Evolutionary conservation across 1,140 invertebrate genomes (phyloP), one percentile per base, ranked within the genome.

Genomic region (Heliconius congener): DNA sequence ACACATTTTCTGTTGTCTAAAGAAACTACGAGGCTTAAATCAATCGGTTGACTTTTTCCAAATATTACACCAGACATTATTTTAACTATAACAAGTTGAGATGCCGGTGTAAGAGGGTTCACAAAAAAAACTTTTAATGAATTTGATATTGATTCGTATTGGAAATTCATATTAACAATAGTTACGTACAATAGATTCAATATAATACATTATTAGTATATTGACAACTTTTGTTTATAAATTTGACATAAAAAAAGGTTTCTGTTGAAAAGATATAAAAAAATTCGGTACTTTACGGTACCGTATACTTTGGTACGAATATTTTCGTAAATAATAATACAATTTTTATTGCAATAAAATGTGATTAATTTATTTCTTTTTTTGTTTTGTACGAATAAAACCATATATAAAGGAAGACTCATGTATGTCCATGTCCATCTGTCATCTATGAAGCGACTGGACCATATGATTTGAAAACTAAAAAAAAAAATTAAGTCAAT

Each of bases 91-190:
- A 86, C 60, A 76, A 93, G 83, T 81, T 87, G 85, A 66, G 86
- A 85, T 19, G 86, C 80, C 13, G 87, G 83, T 11, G 83, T 55
- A 73, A 92, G 82, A 8, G 90, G 86, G 83, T 93, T 92, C n/a
- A 92, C 81, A n/a, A 94, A 73, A 71, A 92, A 79, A 73, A 94
- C 86, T 84, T 84, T 89, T 79, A 93, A 42, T 11, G 91, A 88
- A 57, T 82, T 46, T 55, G 77, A 76, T 50, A 82, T 60, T 73
- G 76, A 73, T 37, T 74, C 72, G 39, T 76, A 83, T 82, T 91
- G 87, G 60, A 90, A 90, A 90, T 92, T 93, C 91, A 92, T 93
- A 75, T 34, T 37, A 16, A 19, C 37, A 79, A 71, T 75, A 30
- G 27, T 60, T 77, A 18, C 60, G 23, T 27, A 66, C 3, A 27